These are phyloP conservation scores for Athene noctua DNA, from an alignment of 2,113 vertebrate species.

Conservation along the genomic window DNA sequence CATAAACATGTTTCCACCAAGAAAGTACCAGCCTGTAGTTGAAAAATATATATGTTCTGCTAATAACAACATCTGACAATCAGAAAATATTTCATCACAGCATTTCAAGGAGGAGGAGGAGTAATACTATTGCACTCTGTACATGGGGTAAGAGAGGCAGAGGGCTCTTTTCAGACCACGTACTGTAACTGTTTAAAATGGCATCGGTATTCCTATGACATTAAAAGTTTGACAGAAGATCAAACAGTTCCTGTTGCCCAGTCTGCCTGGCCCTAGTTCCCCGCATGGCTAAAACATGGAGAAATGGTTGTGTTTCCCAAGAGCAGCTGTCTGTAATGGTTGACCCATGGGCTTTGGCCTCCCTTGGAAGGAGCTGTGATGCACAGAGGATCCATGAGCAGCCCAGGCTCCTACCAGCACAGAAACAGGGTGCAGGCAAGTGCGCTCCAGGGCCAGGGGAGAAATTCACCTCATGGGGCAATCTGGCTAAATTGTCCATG, in stretches of 20 bases:
- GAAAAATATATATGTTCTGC: not conserved
- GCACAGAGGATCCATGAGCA: not conserved
- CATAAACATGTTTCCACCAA: not conserved
- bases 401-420: not conserved
- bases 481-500: not conserved
- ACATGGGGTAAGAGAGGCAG: not conserved
- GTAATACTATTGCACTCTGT: not conserved
- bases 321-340: not conserved
- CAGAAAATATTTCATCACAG: not conserved
- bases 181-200: not conserved
- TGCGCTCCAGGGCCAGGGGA: rapidly evolving
- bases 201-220: not conserved
- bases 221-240: not conserved
- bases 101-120: not conserved
- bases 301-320: not conserved
- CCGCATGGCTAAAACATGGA: not conserved
- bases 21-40: not conserved
- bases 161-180: not conserved
- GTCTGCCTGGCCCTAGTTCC: not conserved
- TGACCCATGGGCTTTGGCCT: not conserved
- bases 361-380: not conserved
- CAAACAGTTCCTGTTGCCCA: not conserved
- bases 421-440: rapidly evolving
- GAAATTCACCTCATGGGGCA: not conserved
- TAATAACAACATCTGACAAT: not conserved